Percentiles rank a stretch among this genome's conserved stretches.
These are phyloP conservation scores for Albula glossodonta DNA, from an alignment of 2,113 vertebrate genomes.

Conservation along the genomic window DNA sequence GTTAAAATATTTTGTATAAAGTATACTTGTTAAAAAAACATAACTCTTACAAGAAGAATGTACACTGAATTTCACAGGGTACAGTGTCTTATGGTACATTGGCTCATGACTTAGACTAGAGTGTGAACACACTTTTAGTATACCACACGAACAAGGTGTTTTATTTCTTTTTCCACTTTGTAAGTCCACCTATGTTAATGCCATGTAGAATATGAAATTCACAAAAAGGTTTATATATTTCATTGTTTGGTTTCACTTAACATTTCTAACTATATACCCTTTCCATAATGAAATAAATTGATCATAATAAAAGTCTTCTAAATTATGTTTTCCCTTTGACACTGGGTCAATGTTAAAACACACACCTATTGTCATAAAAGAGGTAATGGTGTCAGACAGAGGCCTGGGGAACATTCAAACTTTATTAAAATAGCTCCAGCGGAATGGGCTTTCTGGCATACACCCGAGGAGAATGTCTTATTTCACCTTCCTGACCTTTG, in stretches of 20 bases:
- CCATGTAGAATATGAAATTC: background rate
- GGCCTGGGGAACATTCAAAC: background rate
- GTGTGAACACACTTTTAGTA: background rate
- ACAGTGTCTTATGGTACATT: background rate
- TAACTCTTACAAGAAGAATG: background rate
- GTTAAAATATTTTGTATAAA: background rate
- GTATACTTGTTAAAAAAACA: background rate
- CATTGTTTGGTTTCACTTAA: background rate
- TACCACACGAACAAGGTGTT: background rate
- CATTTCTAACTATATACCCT: background rate
- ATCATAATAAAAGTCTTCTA: background rate
- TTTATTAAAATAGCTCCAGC: background rate
- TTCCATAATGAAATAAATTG: background rate
- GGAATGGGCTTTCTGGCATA: background rate
- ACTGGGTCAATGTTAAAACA: background rate
- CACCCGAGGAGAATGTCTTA: background rate
- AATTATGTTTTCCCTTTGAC: background rate
- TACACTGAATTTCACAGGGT: background rate
- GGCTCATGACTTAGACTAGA: background rate
- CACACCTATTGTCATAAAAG: background rate
- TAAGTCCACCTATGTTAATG: background rate
- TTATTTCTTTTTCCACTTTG: background rate
- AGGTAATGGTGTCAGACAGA: background rate
- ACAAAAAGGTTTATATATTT: background rate
- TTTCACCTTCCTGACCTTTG: slow-evolving; percentile 7